A percentile compares a stretch with the other conserved stretches of the same genome.
These are phyloP conservation scores for Dipodomys spectabilis DNA, from an alignment of 2,113 vertebrate genomes.

Conservation along the genomic window DNA sequence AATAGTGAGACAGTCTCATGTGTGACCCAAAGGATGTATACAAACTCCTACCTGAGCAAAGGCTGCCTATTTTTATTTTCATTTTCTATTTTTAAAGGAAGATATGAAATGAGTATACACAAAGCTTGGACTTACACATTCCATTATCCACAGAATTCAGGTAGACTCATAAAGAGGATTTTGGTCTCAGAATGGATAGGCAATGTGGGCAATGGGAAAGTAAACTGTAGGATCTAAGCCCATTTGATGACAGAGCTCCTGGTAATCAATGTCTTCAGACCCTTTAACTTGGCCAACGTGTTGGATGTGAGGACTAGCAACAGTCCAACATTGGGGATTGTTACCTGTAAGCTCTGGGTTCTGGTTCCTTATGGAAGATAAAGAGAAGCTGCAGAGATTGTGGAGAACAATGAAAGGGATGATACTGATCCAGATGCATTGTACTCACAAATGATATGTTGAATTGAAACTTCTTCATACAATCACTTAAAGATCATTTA, in stretches of 20 bases:
- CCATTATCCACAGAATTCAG: background rate
- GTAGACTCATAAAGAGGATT: background rate
- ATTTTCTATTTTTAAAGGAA: background rate
- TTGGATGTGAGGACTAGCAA: background rate
- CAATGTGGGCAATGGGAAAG: background rate
- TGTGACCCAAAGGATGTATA: background rate
- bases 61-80: background rate
- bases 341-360: background rate
- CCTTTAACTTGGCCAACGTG: no score
- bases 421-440: no score
- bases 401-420: no score
- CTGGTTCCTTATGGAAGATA: background rate
- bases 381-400: background rate
- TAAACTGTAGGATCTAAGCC: no score
- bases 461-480: no score
- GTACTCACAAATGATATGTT: no score
- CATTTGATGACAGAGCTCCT: background rate
- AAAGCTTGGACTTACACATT: background rate
- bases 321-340: background rate
- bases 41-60: background rate
- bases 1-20: background rate
- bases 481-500: no score
- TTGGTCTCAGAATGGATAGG: background rate
- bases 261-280: background rate
- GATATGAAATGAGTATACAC: background rate